Conservation (phyloP, 2,888 invertebrate genomes). For the Synergus japonicus region DNA sequence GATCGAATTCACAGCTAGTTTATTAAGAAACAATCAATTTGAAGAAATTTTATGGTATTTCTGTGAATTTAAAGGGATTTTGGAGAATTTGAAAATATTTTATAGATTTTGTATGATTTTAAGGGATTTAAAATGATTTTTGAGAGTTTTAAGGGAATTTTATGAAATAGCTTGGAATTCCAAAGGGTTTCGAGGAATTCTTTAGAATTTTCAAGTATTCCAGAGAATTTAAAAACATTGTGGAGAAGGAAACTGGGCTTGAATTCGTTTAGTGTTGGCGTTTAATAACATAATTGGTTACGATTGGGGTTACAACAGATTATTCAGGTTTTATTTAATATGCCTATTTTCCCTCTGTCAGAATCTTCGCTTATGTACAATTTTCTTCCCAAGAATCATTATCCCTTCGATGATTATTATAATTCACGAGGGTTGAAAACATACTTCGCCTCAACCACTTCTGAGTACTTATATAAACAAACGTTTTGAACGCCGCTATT, state of each 20-base stretch:
- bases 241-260: neutral
- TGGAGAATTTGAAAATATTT: too few relatives aligned
- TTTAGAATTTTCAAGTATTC: too few relatives aligned
- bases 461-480: neutral
- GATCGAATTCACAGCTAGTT: too few relatives aligned
- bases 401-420: conserved; percentile 12
- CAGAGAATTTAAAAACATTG: too few relatives aligned
- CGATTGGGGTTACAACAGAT: neutral
- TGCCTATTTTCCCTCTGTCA: conserved; percentile 11
- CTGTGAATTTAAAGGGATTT: too few relatives aligned
- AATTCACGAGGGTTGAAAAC: neutral
- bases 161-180: too few relatives aligned
- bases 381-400: conserved; percentile 3
- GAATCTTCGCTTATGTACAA: neutral
- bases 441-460: neutral
- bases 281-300: neutral
- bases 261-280: neutral
- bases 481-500: neutral
- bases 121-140: too few relatives aligned
- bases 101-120: too few relatives aligned
- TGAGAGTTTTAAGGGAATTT: too few relatives aligned
- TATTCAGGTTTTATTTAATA: conserved; percentile 13
- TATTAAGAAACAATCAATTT: too few relatives aligned
- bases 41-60: too few relatives aligned
- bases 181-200: too few relatives aligned